phyloP scores from a whole-genome alignment of 2,797 vertebrate genomes.

The Muraenolepis orangiensis region DNA sequence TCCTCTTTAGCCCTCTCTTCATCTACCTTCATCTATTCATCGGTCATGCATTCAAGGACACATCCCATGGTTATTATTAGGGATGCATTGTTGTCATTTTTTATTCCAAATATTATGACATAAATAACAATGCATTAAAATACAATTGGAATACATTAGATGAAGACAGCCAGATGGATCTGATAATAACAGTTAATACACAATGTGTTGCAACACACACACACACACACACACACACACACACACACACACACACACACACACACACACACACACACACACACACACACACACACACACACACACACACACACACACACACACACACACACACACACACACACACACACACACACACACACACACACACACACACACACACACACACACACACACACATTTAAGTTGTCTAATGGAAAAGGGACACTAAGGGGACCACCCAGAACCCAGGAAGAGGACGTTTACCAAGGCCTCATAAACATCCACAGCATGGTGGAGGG shows the following conservation, averaged over 20 bases:
- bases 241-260: not conserved
- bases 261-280: not conserved
- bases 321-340: not conserved
- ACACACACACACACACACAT: not conserved
- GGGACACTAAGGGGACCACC: constrained; percentile 51
- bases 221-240: not conserved
- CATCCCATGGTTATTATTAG: no score
- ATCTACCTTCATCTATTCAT: no score
- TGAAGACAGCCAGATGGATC: no score
- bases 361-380: not conserved
- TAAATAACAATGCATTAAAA: no score
- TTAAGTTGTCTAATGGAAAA: constrained; percentile 33
- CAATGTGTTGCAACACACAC: no score
- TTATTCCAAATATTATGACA: no score
- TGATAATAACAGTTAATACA: no score
- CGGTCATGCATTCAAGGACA: no score
- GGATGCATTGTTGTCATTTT: no score
- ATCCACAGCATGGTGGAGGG: constrained; percentile 35
- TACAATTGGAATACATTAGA: no score
- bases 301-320: not conserved
- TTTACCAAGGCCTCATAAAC: constrained; percentile 48
- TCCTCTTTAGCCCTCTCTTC: not conserved
- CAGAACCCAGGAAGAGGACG: constrained; percentile 32
- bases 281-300: not conserved
- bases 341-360: not conserved